Conservation (phyloP, 2,113 vertebrate species). For the Halcyon malimbica region DNA sequence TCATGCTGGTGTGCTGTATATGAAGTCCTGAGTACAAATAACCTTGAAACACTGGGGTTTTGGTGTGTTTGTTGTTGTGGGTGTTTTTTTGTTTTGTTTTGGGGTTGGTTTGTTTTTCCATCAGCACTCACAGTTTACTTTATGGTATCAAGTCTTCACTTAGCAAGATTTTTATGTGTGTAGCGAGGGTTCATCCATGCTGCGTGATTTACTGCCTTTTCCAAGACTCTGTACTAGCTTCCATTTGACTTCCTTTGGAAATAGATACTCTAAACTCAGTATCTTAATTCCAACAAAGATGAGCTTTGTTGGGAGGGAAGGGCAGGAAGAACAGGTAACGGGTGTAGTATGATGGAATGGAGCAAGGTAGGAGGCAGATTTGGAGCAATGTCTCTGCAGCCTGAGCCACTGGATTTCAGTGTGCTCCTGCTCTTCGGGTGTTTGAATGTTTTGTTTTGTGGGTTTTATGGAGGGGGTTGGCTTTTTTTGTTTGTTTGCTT, state of each 20-base stretch:
- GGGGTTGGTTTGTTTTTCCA: background rate
- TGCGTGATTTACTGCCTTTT: background rate
- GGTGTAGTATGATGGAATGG: background rate
- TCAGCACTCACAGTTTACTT: rapidly evolving
- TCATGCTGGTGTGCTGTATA: background rate
- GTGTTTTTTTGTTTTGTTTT: background rate
- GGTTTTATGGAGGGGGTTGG: background rate
- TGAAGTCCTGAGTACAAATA: background rate
- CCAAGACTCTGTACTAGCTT: background rate
- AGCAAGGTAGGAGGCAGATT: background rate
- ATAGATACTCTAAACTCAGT: background rate
- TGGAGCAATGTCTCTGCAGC: background rate
- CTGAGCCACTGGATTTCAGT: background rate
- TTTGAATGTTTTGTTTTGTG: background rate
- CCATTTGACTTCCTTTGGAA: background rate
- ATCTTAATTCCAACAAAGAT: background rate
- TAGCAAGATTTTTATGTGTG: background rate
- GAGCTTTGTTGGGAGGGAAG: background rate
- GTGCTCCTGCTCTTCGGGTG: background rate
- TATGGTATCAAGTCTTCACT: background rate
- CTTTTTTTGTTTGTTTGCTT: too few species aligned
- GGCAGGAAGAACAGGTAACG: background rate
- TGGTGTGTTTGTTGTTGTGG: background rate
- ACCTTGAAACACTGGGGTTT: background rate
- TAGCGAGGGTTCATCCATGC: background rate